A percentile compares a stretch with the other conserved stretches of the same genome.
phyloP scores from a whole-genome alignment of 2,888 invertebrate genomes.

The Pardosa pseudoannulata region DNA sequence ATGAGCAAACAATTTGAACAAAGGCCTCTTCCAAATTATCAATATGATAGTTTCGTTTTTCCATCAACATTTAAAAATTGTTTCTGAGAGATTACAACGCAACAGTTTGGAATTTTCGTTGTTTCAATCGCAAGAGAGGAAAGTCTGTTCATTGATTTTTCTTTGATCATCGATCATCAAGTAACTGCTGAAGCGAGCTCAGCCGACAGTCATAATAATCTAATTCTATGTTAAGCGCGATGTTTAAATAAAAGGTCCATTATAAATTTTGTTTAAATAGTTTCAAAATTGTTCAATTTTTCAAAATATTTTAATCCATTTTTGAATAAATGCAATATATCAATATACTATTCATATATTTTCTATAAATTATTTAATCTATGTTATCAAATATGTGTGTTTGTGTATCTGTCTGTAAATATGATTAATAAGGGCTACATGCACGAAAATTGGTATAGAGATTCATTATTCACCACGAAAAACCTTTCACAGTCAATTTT shows the following conservation, averaged over 20 bases:
- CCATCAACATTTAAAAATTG: conserved; percentile 10
- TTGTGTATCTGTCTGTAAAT: too few relatives aligned
- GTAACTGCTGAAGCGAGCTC: background rate
- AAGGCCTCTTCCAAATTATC: background rate
- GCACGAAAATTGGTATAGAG: too few relatives aligned
- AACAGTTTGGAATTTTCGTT: conserved; percentile 8
- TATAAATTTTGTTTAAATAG: too few relatives aligned
- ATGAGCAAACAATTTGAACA: background rate
- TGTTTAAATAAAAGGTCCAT: background rate
- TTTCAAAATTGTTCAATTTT: too few relatives aligned
- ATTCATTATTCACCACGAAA: too few relatives aligned
- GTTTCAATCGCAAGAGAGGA: background rate
- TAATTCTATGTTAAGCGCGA: background rate
- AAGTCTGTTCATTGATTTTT: conserved; percentile 9
- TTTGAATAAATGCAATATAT: too few relatives aligned
- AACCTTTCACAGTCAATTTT: too few relatives aligned
- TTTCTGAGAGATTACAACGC: background rate
- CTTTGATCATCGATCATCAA: conserved; percentile 9
- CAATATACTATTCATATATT: too few relatives aligned
- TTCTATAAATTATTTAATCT: too few relatives aligned
- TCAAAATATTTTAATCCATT: too few relatives aligned
- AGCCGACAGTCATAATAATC: background rate
- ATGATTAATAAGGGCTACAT: too few relatives aligned
- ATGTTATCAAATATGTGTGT: too few relatives aligned
- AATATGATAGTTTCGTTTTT: background rate